phyloP scores from a whole-genome alignment of 2,888 invertebrate genomes.

The Strigamia crassipes region DNA sequence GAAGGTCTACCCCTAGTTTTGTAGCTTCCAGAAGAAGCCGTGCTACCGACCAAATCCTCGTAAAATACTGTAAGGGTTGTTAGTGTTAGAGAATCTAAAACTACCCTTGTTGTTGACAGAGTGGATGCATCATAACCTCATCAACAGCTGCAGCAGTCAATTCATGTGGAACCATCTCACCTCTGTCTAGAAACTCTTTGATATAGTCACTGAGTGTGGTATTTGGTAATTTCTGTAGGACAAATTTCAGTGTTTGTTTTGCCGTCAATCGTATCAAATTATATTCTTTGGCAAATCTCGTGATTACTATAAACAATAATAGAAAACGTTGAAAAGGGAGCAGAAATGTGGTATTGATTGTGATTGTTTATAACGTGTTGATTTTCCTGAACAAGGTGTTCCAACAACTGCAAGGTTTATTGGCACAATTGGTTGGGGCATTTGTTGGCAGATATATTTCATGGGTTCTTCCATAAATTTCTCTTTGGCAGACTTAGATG shows the following conservation, averaged over 20 bases:
- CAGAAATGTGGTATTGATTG: neutral
- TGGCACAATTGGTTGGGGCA: conserved; percentile 2
- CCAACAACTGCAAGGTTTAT: conserved; percentile 1
- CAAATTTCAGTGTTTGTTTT: neutral
- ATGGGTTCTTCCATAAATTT: neutral
- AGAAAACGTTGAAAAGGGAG: too few relatives aligned
- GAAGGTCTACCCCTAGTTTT: too few relatives aligned
- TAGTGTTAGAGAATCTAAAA: neutral
- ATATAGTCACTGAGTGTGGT: neutral
- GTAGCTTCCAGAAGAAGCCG: too few relatives aligned
- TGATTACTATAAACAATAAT: neutral
- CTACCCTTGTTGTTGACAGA: conserved; percentile 1
- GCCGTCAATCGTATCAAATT: neutral
- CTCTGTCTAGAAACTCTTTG: neutral
- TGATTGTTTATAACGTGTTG: neutral
- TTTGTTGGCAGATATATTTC: neutral
- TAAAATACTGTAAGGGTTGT: too few relatives aligned
- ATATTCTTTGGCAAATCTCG: neutral
- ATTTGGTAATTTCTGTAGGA: neutral
- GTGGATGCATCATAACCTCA: neutral
- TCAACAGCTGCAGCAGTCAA: neutral
- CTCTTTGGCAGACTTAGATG: neutral
- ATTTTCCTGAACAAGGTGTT: conserved; percentile 34
- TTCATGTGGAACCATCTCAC: neutral
- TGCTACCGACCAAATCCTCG: too few relatives aligned